A percentile compares a stretch with the other conserved stretches of the same genome.
Evolutionary conservation across 2,113 vertebrate genomes (phyloP).

Genomic region (Otis tarda): DNA sequence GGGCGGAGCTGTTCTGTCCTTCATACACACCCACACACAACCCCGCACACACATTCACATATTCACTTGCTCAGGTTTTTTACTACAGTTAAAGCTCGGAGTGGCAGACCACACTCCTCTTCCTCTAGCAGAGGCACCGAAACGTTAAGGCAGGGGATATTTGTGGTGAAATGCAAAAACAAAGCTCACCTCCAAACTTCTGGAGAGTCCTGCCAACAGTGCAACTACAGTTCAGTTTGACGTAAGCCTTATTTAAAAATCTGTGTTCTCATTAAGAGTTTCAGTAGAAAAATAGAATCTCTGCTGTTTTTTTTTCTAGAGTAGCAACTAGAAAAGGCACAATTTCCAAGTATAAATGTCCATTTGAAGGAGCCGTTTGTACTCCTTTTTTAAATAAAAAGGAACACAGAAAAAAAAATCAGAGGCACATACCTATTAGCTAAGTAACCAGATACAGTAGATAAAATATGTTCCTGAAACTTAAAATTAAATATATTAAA

Average conservation of each 20-base stretch:
- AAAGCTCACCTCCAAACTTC: slow-evolving; percentile 50
- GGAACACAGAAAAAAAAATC: slow-evolving; percentile 21
- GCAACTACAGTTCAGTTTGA: slow-evolving; percentile 62
- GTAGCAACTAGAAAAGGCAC: slow-evolving; percentile 82
- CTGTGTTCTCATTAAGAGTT: slow-evolving; percentile 73
- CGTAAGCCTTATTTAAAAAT: slow-evolving; percentile 74
- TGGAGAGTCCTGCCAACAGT: slow-evolving; percentile 63
- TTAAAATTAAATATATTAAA: slow-evolving; percentile 76
- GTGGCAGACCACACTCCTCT: slow-evolving; percentile 37
- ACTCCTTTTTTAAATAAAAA: slow-evolving; percentile 57
- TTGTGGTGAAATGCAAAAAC: not conserved
- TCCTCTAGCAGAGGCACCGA: slow-evolving; percentile 50
- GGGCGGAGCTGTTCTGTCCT: slow-evolving; percentile 32
- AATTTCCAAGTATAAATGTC: slow-evolving; percentile 76
- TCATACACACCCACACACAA: not conserved
- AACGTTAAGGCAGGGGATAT: slow-evolving; percentile 49
- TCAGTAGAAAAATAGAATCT: slow-evolving; percentile 83
- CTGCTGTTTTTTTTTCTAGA: slow-evolving; percentile 75
- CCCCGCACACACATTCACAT: not conserved
- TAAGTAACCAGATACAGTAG: slow-evolving; percentile 75
- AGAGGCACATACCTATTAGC: slow-evolving; percentile 62
- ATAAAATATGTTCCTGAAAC: slow-evolving; percentile 79
- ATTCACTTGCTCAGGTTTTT: slow-evolving; percentile 27
- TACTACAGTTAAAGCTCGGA: slow-evolving; percentile 61
- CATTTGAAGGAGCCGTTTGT: slow-evolving; percentile 51